phyloP scores from a whole-genome alignment of 2,888 invertebrate genomes.

The Acleris emargana region DNA sequence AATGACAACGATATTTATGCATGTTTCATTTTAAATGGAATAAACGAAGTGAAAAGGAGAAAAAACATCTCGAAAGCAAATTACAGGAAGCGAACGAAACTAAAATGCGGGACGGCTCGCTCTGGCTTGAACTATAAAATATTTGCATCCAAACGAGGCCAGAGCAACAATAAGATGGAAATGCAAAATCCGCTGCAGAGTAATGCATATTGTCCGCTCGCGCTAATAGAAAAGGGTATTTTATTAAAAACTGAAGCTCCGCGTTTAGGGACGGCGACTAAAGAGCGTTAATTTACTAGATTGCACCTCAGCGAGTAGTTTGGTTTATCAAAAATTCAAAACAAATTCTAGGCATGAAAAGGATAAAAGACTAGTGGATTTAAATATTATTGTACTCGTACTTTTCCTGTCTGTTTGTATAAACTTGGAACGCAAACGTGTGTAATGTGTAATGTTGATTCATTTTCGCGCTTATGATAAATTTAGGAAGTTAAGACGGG shows the following conservation, averaged over 20 bases:
- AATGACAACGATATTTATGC: slow-evolving; percentile 48
- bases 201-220: slow-evolving; percentile 61
- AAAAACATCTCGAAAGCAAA: slow-evolving; percentile 65
- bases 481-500: slow-evolving; percentile 2
- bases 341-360: too few relatives aligned
- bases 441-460: too few relatives aligned
- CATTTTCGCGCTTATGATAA: slow-evolving; percentile 8
- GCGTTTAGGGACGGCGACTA: background rate
- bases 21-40: slow-evolving; percentile 67
- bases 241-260: slow-evolving; percentile 39
- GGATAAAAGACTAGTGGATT: too few relatives aligned
- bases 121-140: slow-evolving; percentile 72
- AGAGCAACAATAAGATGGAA: slow-evolving; percentile 74
- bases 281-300: slow-evolving; percentile 1
- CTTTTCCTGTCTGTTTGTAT: too few relatives aligned
- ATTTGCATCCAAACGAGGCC: slow-evolving; percentile 78
- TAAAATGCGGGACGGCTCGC: slow-evolving; percentile 65
- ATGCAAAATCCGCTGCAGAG: slow-evolving; percentile 62
- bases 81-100: slow-evolving; percentile 71
- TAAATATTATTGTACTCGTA: too few relatives aligned
- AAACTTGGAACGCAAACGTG: too few relatives aligned
- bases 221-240: slow-evolving; percentile 53
- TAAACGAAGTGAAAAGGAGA: slow-evolving; percentile 61
- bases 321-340: too few relatives aligned
- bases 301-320: background rate